Percentiles rank a stretch among this genome's conserved stretches.
Conservation (phyloP, 37 sponge, comb jelly and placozoan species). For the Haliclona indistincta region DNA sequence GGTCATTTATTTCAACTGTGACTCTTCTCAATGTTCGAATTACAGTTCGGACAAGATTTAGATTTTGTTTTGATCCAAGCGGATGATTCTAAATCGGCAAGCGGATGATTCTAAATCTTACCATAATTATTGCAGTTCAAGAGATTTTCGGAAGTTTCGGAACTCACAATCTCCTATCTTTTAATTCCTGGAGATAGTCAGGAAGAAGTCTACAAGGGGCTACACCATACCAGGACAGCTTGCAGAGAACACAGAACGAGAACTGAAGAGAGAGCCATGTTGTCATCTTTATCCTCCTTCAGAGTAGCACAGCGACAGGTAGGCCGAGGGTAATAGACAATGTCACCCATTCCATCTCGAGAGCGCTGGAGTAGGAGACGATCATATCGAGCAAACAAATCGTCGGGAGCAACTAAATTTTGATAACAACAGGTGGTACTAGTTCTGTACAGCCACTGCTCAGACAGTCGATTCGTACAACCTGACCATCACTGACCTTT, state of each 20-base stretch:
- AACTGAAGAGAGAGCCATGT: constrained; percentile 57
- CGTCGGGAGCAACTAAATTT: constrained; percentile 31
- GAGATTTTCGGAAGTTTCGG: not conserved
- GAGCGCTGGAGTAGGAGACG: constrained; percentile 37
- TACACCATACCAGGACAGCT: constrained; percentile 68
- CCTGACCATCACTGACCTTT: constrained; percentile 45
- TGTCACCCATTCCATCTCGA: constrained; percentile 73
- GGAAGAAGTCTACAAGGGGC: constrained; percentile 52
- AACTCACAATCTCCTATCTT: constrained; percentile 33
- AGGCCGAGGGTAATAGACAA: constrained; percentile 76
- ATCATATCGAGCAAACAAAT: constrained; percentile 44
- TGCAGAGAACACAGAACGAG: constrained; percentile 76
- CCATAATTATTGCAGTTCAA: constrained; percentile 75
- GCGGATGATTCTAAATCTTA: constrained; percentile 13
- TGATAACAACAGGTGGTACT: constrained; percentile 17
- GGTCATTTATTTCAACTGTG: constrained; percentile 89
- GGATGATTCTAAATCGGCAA: constrained; percentile 58
- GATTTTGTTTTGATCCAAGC: constrained; percentile 71
- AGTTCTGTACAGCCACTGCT: constrained; percentile 11
- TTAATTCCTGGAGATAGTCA: constrained; percentile 41
- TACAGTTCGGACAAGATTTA: constrained; percentile 76
- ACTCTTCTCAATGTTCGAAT: constrained; percentile 68
- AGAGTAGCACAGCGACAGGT: constrained; percentile 59
- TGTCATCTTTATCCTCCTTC: constrained; percentile 34
- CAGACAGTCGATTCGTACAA: constrained; percentile 51